Base-by-base conservation (phyloP, 2,888 invertebrate species). In the Mesoligia furuncula region DNA sequence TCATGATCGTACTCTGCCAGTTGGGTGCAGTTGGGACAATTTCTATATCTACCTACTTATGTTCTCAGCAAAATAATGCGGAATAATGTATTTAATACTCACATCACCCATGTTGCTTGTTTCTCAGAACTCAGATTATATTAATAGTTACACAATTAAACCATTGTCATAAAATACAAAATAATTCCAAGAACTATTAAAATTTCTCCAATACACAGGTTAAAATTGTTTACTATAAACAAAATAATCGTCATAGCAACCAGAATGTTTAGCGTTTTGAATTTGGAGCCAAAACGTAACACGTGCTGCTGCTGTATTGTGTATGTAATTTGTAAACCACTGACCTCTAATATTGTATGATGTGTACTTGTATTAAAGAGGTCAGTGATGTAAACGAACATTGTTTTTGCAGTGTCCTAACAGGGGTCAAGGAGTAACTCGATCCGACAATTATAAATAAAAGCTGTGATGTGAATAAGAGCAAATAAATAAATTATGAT, bases 91-190 rank as follows among this genome's bases (percentile, higher is more conserved):
- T n/a, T 57, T 68, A 36, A 42, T 88, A 93, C 95, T 94, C 85
- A 95, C 94, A 77, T 95, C 95, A 67, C 92, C 95, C 95, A 95
- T 95, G 51, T 72, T 87, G 77, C 36, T 73, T 72, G 27, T 67
- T 72, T 69, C 42, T 73, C 39, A 69, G 61, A 71, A 72, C 45
- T 64, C 64, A 36, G 31, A 61, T 65, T 68, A 64, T 51, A 24
- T 31, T 73, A 67, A 2, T 62, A 70, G 20, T n/a, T 45, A 69
- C 31, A 67, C 71, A 67, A 61, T 73, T 67, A 84, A 57, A 75
- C 64, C 84, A 86, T 86, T 75, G 31, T 79, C 42, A 57, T 57
- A n/a, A 70, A 80, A 45, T 74, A 84, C 67, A 75, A 75, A 77
- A 59, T 27, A 31, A 66, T 70, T 54, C 20, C 24, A 71, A 61